phyloP scores from a whole-genome alignment of 2,888 invertebrate species.

The Synergus gifuensis region DNA sequence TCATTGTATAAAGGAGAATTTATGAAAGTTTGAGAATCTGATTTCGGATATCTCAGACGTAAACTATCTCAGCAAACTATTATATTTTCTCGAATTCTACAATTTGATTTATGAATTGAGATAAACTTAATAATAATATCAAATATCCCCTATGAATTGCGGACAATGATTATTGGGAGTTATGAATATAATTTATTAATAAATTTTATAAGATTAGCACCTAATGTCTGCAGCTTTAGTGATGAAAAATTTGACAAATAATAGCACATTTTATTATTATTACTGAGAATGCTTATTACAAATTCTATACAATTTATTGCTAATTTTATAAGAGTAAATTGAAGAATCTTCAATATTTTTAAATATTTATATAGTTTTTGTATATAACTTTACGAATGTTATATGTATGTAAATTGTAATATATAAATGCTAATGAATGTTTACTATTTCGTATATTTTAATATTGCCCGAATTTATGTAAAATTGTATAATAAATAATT shows the following conservation, averaged over 20 bases:
- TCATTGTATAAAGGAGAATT: constrained; percentile 37
- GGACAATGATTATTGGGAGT: constrained; percentile 25
- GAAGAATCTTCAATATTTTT: constrained; percentile 34
- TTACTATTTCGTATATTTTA: constrained; percentile 37
- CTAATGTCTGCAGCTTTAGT: constrained; percentile 22
- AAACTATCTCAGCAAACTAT: constrained; percentile 16
- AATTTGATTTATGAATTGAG: neutral
- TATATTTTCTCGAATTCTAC: constrained; percentile 5
- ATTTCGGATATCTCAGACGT: neutral
- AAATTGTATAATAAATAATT: constrained; percentile 35
- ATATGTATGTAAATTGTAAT: constrained; percentile 38
- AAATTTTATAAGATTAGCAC: constrained; percentile 28
- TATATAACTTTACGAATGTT: constrained; percentile 41
- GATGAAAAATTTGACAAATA: constrained; percentile 25
- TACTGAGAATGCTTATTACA: constrained; percentile 21
- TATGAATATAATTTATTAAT: neutral
- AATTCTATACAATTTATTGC: constrained; percentile 36
- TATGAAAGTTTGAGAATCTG: neutral
- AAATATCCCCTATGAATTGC: neutral
- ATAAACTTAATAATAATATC: neutral
- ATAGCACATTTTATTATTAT: constrained; percentile 25
- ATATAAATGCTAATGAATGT: constrained; percentile 29
- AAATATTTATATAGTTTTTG: constrained; percentile 41
- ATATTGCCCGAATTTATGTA: constrained; percentile 31
- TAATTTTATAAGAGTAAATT: constrained; percentile 35